Conservation (phyloP, 2,113 vertebrate genomes). For the Myiozetetes cayanensis region DNA sequence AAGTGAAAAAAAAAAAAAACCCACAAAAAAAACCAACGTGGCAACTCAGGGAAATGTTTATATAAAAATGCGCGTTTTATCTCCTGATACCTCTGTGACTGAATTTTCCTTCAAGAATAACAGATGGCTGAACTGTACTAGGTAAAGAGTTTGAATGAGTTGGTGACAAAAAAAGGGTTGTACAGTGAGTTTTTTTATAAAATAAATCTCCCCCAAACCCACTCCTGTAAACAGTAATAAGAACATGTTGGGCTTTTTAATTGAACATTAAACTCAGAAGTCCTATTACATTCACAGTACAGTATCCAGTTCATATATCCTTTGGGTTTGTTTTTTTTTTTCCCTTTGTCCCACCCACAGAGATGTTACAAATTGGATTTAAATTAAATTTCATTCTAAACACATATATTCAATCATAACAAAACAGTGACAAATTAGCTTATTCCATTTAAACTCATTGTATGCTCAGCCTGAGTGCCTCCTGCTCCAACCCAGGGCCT, state of each 20-base stretch:
- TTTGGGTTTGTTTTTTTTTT: not conserved
- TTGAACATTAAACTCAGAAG: conserved; percentile 44
- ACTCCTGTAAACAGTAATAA: conserved; percentile 47
- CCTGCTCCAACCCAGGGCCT: conserved; percentile 18
- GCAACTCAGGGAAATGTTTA: conserved; percentile 24
- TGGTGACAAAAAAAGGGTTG: not conserved
- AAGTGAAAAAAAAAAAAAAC: not conserved
- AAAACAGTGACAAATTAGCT: conserved; percentile 67
- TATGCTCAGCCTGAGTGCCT: conserved; percentile 28
- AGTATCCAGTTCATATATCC: conserved; percentile 36
- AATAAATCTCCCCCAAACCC: conserved; percentile 47
- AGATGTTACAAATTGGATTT: conserved; percentile 74
- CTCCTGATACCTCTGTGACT: conserved; percentile 10
- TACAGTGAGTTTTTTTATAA: not conserved
- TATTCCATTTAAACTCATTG: conserved; percentile 59
- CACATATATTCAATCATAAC: conserved; percentile 65
- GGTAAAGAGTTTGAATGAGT: conserved; percentile 5
- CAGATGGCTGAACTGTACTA: not conserved
- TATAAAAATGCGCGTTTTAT: conserved; percentile 14
- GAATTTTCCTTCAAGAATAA: conserved; percentile 41
- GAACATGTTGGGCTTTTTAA: conserved; percentile 46
- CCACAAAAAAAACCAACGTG: not conserved
- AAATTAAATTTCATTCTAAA: conserved; percentile 75
- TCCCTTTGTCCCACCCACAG: conserved; percentile 56
- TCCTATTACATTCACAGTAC: conserved; percentile 32